These are phyloP conservation scores for Hypolimnas misippus DNA, from an alignment of 2,888 invertebrate species.

Conservation along the genomic window DNA sequence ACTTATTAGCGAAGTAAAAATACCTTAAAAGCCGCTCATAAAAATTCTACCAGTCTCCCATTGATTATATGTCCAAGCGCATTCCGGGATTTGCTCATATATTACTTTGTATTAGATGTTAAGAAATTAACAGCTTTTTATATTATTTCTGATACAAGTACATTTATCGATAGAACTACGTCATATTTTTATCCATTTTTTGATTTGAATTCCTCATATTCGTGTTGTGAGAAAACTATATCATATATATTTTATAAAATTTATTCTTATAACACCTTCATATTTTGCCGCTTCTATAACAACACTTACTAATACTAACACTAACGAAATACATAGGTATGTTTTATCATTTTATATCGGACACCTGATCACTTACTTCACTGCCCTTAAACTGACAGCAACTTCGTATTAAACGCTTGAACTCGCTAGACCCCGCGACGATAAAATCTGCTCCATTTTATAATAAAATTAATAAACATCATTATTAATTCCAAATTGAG, in stretches of 20 bases:
- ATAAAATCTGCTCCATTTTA: constrained; percentile 14
- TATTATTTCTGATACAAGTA: background rate
- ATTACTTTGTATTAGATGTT: constrained; percentile 2
- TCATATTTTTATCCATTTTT: background rate
- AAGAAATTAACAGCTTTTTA: constrained; percentile 7
- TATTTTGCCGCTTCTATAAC: too few species aligned
- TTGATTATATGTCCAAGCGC: background rate
- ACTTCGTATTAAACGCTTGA: constrained; percentile 16
- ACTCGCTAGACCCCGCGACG: background rate
- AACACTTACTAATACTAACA: too few species aligned
- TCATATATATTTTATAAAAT: too few species aligned
- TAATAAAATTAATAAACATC: constrained; percentile 4
- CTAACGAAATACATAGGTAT: too few species aligned
- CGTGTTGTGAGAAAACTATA: background rate
- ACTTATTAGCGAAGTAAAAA: constrained; percentile 19
- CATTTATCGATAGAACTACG: too few species aligned
- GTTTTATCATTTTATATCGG: constrained; percentile 19
- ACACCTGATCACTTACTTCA: constrained; percentile 15
- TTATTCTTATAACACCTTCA: too few species aligned
- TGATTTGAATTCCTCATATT: too few species aligned
- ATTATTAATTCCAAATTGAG: background rate
- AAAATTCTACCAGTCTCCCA: constrained; percentile 26
- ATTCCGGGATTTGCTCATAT: constrained; percentile 22
- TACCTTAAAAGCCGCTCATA: constrained; percentile 21
- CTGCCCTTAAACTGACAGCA: constrained; percentile 22